phyloP scores from a whole-genome alignment of 1,140 invertebrate genomes.

The Microplitis mediator region DNA sequence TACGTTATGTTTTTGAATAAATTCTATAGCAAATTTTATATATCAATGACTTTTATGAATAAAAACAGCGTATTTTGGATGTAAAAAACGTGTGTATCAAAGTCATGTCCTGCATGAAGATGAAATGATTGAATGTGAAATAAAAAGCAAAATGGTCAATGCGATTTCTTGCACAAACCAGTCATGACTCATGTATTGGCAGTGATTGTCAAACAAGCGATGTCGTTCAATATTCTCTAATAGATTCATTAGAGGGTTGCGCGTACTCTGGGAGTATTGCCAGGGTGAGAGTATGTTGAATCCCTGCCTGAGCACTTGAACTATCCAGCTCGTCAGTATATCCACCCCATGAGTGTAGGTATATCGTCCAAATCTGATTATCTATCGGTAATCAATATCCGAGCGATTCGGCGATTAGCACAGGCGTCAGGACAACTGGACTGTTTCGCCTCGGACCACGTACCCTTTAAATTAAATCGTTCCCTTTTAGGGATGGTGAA shows the following conservation, averaged over 20 bases:
- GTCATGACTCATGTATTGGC: slow-evolving; percentile 8
- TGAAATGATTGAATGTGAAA: background rate
- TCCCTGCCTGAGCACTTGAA: slow-evolving; percentile 30
- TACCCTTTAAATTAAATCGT: slow-evolving; percentile 7
- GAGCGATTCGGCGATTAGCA: slow-evolving; percentile 41
- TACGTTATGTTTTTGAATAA: too few relatives aligned
- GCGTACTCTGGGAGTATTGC: slow-evolving; percentile 20
- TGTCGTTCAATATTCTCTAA: slow-evolving; percentile 42
- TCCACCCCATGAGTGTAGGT: slow-evolving; percentile 26
- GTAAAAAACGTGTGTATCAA: too few relatives aligned
- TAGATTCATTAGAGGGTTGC: slow-evolving; percentile 52
- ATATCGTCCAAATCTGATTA: slow-evolving; percentile 47
- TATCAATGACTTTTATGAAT: too few relatives aligned
- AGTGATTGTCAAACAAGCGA: slow-evolving; percentile 43
- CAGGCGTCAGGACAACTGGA: slow-evolving; percentile 1
- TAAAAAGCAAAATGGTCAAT: background rate
- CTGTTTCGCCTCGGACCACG: slow-evolving; percentile 2
- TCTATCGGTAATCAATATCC: slow-evolving; percentile 51
- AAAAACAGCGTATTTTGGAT: too few relatives aligned
- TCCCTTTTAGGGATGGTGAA: slow-evolving; percentile 1
- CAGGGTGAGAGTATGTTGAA: slow-evolving; percentile 25
- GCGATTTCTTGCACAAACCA: background rate
- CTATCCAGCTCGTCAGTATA: slow-evolving; percentile 29
- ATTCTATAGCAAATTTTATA: too few relatives aligned
- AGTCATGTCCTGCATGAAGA: background rate